Base-by-base conservation (phyloP, 2,797 vertebrate genomes). In the Enteromius paludinosus region DNA sequence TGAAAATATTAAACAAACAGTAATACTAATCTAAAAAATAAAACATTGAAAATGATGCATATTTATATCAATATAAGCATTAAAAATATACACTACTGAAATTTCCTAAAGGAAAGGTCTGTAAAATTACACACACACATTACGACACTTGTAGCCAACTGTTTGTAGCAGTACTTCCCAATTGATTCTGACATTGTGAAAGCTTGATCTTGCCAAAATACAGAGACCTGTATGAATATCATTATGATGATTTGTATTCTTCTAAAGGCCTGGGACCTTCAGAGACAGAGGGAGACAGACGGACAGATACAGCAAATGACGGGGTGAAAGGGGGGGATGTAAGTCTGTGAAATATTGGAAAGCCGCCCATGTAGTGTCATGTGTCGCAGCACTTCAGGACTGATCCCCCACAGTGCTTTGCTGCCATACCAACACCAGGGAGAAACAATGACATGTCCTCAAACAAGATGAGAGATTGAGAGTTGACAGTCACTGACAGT, bases 151-250 rank as follows among this genome's bases (percentile, higher is more conserved):
- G n/a, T 5, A 23, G 74, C n/a, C 17, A 75, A 59, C 87, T 87
- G 82, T 84, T 43, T 28, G 38, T 62, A 81, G 91, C 87, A 35
- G 47, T 69, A 45, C 25, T 33, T 11, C 28, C 38, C 45, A 80
- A 85, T 38, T 76, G 43, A 38, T 30, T 68, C 83, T 68, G 71
- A 82, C 54, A 70, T 33, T 64, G 25, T 17, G 11, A 23, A 66
- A 1, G 85, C 92, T 91, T 92, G 89, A 92, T 91, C 87, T 74
- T 56, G n/a, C 89, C 89, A 91, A 78, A 79, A 61, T 59, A 83
- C 79, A 64, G 77, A 76, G 59, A 18, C 8, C n/a, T 38, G 47
- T 49, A 45, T 81, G 76, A 45, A 78, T 84, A 62, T 73, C 65
- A 86, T 83, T 86, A 86, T 76, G 68, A 59, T 68, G 61, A 79